These are phyloP conservation scores for Chionis minor DNA, from an alignment of 2,113 vertebrate species.

Conservation along the genomic window DNA sequence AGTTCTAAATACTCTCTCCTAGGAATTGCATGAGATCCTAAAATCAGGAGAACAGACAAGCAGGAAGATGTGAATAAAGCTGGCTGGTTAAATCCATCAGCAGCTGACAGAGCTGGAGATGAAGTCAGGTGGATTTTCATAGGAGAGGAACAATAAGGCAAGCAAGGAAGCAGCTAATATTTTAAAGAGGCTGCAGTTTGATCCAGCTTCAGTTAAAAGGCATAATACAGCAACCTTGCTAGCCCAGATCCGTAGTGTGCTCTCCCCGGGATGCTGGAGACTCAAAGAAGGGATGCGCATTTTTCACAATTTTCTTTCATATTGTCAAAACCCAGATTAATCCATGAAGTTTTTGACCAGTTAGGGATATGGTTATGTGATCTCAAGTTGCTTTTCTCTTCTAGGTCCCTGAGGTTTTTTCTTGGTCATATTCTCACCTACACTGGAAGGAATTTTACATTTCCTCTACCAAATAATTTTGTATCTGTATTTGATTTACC, in stretches of 20 bases:
- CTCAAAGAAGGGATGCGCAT: neutral
- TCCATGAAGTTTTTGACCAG: neutral
- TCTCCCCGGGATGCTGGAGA: neutral
- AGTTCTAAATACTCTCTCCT: conserved; percentile 7
- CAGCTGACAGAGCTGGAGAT: neutral
- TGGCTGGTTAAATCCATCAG: neutral
- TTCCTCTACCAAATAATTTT: neutral
- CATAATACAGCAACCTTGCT: neutral
- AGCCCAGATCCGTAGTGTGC: neutral
- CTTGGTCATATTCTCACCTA: neutral
- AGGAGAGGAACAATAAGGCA: neutral
- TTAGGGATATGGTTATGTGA: neutral
- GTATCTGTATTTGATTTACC: neutral
- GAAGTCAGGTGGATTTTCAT: neutral
- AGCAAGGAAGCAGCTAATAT: neutral
- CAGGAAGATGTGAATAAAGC: neutral
- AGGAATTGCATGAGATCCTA: neutral
- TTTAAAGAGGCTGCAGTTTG: neutral
- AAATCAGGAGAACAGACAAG: neutral
- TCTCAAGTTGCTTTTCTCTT: neutral
- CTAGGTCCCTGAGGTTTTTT: neutral
- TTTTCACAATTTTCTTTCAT: neutral
- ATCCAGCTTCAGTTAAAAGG: neutral
- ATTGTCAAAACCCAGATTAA: neutral
- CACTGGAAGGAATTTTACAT: neutral